Conservation (phyloP, 1,140 invertebrate genomes). For the Psix sp. region DNA sequence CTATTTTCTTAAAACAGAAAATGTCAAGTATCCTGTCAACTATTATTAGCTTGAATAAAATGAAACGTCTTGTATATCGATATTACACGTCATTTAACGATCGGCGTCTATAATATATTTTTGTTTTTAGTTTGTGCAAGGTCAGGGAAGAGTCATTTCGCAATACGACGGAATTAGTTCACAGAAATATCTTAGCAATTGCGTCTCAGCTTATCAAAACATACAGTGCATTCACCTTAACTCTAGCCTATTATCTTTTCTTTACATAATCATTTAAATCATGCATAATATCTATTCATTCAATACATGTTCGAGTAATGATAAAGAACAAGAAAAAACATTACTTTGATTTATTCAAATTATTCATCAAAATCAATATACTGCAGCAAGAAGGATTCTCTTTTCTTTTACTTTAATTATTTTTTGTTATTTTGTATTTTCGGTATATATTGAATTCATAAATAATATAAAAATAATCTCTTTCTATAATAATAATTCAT, state of each 20-base stretch:
- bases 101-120: neutral
- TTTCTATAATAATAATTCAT: too few species aligned
- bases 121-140: slow-evolving; percentile 1
- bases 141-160: slow-evolving; percentile 7
- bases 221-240: slow-evolving; percentile 19
- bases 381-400: too few species aligned
- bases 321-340: neutral
- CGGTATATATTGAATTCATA: too few species aligned
- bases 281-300: slow-evolving; percentile 3
- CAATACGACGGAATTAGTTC: neutral
- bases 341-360: neutral
- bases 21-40: too few species aligned
- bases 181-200: neutral
- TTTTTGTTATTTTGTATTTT: too few species aligned
- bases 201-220: slow-evolving; percentile 12
- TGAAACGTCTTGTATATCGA: too few species aligned
- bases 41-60: too few species aligned
- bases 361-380: neutral
- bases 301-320: neutral
- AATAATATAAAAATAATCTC: too few species aligned
- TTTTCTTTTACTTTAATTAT: too few species aligned
- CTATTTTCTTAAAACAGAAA: too few species aligned
- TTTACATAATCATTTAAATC: slow-evolving; percentile 17
- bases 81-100: too few species aligned
- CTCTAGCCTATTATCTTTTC: slow-evolving; percentile 1